Percentiles rank a stretch among this genome's conserved stretches.
Evolutionary conservation across 2,113 vertebrate species (phyloP).

Genomic region (Cyprinodon brontotheroides): DNA sequence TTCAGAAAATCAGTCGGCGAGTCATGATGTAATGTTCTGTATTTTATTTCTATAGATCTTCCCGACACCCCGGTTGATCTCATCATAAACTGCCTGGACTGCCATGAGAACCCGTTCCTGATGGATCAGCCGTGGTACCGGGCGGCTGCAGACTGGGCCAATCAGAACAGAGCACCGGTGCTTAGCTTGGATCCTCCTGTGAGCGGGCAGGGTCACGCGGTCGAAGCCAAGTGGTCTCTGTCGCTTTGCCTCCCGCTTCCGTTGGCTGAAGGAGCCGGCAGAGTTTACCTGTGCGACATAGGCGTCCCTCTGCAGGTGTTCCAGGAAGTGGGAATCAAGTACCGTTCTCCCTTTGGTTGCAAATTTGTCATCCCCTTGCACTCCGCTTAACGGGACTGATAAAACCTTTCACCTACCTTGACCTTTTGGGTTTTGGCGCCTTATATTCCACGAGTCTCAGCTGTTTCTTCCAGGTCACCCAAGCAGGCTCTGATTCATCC

Average conservation of each 20-base stretch:
- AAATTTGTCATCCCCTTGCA: slow-evolving; percentile 98
- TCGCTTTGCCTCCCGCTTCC: slow-evolving; percentile 90
- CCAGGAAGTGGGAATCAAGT: slow-evolving; percentile 94
- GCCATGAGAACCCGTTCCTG: slow-evolving; percentile 94
- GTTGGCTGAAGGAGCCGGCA: slow-evolving; percentile 89
- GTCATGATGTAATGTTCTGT: not conserved
- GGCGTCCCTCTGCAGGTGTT: slow-evolving; percentile 95
- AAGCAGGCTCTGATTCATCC: slow-evolving; percentile 15
- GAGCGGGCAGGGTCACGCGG: slow-evolving; percentile 85
- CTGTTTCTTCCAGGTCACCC: slow-evolving; percentile 29
- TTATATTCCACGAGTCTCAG: slow-evolving; percentile 41
- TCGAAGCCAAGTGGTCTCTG: slow-evolving; percentile 97
- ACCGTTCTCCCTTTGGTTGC: slow-evolving; percentile 96
- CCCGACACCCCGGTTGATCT: slow-evolving; percentile 94
- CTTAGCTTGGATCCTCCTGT: slow-evolving; percentile 95
- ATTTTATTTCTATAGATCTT: slow-evolving; percentile 82
- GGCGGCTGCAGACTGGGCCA: slow-evolving; percentile 94
- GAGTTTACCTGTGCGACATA: slow-evolving; percentile 96
- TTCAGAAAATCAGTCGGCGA: not conserved
- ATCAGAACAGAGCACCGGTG: slow-evolving; percentile 93
- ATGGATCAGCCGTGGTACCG: slow-evolving; percentile 97
- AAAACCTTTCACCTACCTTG: slow-evolving; percentile 33
- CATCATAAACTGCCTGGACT: slow-evolving; percentile 97
- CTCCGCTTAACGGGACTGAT: slow-evolving; percentile 76
- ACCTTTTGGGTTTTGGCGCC: slow-evolving; percentile 44